phyloP scores from a whole-genome alignment of 2,888 invertebrate genomes.

The Quadroppia sp. region DNA sequence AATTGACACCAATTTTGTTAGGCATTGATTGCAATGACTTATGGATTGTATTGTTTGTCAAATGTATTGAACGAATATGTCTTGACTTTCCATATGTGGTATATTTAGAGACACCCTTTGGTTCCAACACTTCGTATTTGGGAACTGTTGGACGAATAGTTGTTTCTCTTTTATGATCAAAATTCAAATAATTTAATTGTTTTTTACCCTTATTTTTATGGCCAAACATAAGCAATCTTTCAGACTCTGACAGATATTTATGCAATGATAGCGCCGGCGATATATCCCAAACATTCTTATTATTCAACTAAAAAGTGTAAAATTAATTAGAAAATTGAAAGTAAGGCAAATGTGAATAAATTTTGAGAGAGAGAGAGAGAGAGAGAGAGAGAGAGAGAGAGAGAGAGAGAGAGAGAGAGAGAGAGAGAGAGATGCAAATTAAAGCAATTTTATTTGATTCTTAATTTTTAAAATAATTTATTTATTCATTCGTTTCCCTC shows the following conservation, averaged over 20 bases:
- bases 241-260: conserved; percentile 7
- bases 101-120: conserved; percentile 18
- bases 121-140: conserved; percentile 29
- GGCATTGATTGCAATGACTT: conserved; percentile 18
- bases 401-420: too few relatives aligned
- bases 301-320: conserved; percentile 21
- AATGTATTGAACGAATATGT: conserved; percentile 3
- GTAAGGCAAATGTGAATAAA: too few relatives aligned
- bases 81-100: neutral
- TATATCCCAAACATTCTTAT: neutral
- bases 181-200: neutral
- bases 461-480: too few relatives aligned
- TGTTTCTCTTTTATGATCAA: too few relatives aligned
- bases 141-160: conserved; percentile 13
- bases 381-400: too few relatives aligned
- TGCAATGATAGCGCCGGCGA: neutral
- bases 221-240: conserved; percentile 34
- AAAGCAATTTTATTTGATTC: too few relatives aligned
- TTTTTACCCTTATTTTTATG: conserved; percentile 30
- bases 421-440: too few relatives aligned
- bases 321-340: too few relatives aligned
- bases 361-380: too few relatives aligned
- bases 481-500: too few relatives aligned
- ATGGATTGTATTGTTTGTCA: too few relatives aligned
- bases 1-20: conserved; percentile 35